phyloP scores from a whole-genome alignment of 2,113 vertebrate genomes.

The Mesembrinibis cayennensis region DNA sequence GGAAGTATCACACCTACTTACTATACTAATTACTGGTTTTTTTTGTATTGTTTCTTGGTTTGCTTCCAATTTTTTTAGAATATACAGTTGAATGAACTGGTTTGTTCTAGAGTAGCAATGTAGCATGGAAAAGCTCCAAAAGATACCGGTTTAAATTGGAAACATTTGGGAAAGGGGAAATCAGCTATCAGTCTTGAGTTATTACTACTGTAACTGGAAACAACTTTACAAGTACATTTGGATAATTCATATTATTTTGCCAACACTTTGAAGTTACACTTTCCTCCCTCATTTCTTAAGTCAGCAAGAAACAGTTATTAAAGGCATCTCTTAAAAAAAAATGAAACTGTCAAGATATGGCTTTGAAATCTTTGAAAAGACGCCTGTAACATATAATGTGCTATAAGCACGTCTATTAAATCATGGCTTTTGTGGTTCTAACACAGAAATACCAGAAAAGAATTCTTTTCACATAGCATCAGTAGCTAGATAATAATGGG shows the following conservation, averaged over 20 bases:
- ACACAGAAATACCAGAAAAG: not conserved
- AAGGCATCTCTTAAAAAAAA: constrained; percentile 57
- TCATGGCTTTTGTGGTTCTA: constrained; percentile 24
- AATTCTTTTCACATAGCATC: constrained; percentile 66
- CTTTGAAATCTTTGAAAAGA: constrained; percentile 64
- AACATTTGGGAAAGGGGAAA: constrained; percentile 44
- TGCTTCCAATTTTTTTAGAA: not conserved
- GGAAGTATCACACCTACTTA: not conserved
- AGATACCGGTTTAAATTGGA: constrained; percentile 24
- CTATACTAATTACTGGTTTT: not conserved
- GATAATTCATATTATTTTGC: constrained; percentile 42
- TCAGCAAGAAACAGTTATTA: constrained; percentile 37
- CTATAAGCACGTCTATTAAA: constrained; percentile 45
- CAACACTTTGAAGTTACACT: constrained; percentile 53
- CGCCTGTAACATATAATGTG: not conserved
- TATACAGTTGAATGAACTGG: not conserved
- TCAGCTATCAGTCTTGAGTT: constrained; percentile 37
- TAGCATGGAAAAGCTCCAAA: constrained; percentile 6
- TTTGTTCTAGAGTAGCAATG: not conserved
- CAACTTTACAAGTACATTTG: constrained; percentile 52
- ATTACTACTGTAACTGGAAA: constrained; percentile 55
- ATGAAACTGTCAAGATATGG: constrained; percentile 34
- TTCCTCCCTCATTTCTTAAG: constrained; percentile 35
- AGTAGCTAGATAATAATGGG: constrained; percentile 60
- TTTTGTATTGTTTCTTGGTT: not conserved